phyloP scores from a whole-genome alignment of 2,113 vertebrate species.

The Aspiorhynchus laticeps region DNA sequence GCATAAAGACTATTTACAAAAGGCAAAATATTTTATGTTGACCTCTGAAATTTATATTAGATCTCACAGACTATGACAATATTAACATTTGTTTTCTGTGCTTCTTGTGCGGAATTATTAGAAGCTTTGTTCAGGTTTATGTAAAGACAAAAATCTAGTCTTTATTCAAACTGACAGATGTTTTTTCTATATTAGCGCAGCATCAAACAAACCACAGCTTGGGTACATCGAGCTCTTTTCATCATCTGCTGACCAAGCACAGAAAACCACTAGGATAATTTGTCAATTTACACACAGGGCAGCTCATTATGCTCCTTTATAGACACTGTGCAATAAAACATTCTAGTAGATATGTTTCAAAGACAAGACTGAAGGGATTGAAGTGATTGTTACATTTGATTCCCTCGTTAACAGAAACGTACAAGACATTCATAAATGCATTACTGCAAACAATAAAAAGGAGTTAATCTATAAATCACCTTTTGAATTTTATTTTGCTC shows the following conservation, averaged over 20 bases:
- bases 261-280: background rate
- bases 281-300: background rate
- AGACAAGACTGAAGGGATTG: background rate
- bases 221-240: background rate
- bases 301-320: background rate
- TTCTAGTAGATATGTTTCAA: background rate
- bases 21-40: background rate
- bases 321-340: background rate
- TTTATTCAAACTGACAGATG: background rate
- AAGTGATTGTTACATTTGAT: background rate
- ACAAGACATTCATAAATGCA: background rate
- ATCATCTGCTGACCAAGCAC: background rate
- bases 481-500: background rate
- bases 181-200: background rate
- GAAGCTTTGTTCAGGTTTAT: background rate
- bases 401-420: background rate
- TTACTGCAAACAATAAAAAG: background rate
- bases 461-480: background rate
- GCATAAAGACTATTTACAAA: background rate
- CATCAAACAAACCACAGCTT: conserved; percentile 3
- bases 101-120: background rate
- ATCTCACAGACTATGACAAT: background rate
- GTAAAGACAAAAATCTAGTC: background rate
- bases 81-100: background rate
- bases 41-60: background rate